These are phyloP conservation scores for Cinclus mexicanus DNA, from an alignment of 2,113 vertebrate genomes.

Conservation along the genomic window DNA sequence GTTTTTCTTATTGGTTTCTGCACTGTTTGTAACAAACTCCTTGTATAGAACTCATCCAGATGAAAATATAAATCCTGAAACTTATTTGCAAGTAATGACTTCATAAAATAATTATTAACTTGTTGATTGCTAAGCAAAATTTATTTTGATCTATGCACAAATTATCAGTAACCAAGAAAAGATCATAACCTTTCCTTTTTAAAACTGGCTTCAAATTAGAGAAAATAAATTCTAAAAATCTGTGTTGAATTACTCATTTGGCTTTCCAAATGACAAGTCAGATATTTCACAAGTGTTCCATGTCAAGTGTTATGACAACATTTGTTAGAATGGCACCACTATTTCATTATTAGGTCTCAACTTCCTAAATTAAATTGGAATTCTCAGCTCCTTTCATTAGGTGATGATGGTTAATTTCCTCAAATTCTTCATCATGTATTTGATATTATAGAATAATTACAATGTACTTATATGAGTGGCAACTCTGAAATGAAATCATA, in stretches of 20 bases:
- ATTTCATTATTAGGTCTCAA: slow-evolving; percentile 45
- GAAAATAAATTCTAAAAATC: not conserved
- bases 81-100: not conserved
- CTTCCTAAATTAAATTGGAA: not conserved
- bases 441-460: slow-evolving; percentile 74
- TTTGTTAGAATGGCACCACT: slow-evolving; percentile 41
- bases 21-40: not conserved
- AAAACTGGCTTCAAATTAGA: not conserved
- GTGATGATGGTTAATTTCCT: slow-evolving; percentile 53
- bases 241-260: not conserved
- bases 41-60: not conserved
- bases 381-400: not conserved
- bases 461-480: slow-evolving; percentile 43
- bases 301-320: slow-evolving; percentile 50
- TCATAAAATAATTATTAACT: not conserved
- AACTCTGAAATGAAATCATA: slow-evolving; percentile 62
- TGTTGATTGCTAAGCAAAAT: not conserved
- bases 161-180: not conserved
- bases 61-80: not conserved
- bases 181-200: accelerated
- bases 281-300: not conserved
- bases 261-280: not conserved
- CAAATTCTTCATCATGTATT: slow-evolving; percentile 57
- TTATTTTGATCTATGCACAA: not conserved
- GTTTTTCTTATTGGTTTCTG: not conserved